phyloP scores from a whole-genome alignment of 2,888 invertebrate species.

The Seira sanloemensis region DNA sequence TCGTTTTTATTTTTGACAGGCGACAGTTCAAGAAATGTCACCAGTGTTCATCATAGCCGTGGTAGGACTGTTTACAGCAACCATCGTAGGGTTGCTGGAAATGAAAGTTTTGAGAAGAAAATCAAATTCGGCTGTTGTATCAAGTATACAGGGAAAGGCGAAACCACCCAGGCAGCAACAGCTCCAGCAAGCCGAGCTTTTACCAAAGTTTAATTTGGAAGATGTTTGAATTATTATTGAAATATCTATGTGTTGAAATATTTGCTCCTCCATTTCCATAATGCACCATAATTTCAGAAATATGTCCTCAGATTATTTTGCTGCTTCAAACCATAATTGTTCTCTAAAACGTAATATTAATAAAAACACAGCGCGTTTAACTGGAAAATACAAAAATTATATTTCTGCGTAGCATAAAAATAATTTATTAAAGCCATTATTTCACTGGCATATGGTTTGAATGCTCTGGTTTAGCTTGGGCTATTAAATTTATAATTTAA shows the following conservation, averaged over 20 bases:
- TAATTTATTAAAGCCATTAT: no score
- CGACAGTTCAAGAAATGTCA: slow-evolving; percentile 30
- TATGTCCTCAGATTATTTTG: no score
- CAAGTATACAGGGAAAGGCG: not conserved
- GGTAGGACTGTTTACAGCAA: slow-evolving; percentile 26
- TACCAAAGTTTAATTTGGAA: slow-evolving; percentile 40
- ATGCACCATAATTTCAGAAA: no score
- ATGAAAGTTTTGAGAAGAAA: slow-evolving; percentile 19
- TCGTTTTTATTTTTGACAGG: slow-evolving; percentile 12
- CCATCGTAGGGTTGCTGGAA: slow-evolving; percentile 21
- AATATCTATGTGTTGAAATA: no score
- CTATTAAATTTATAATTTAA: no score
- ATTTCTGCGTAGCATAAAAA: no score
- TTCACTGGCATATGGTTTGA: no score
- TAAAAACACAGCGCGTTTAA: no score
- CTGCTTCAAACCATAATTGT: no score
- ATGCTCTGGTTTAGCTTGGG: no score
- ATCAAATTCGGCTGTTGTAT: not conserved
- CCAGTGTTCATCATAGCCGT: slow-evolving; percentile 30
- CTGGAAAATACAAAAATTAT: no score
- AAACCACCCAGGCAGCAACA: slow-evolving; percentile 40
- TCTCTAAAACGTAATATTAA: no score
- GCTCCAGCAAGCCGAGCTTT: slow-evolving; percentile 30
- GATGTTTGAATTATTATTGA: slow-evolving; percentile 29
- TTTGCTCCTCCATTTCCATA: not conserved